phyloP scores from a whole-genome alignment of 2,797 vertebrate species.

The Micrastur ruficollis region DNA sequence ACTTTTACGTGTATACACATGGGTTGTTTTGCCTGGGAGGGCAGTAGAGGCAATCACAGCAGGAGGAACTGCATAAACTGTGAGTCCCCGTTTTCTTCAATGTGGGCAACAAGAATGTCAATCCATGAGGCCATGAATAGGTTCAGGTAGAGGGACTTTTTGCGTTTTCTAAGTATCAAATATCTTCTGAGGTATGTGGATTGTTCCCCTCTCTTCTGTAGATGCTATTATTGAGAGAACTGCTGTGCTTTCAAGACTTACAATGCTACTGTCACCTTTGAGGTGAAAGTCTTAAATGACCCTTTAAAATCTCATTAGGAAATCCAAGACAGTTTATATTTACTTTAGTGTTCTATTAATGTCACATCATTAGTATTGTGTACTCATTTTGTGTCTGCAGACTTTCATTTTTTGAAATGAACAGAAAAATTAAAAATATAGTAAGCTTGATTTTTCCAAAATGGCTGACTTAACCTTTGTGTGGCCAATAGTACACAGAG shows the following conservation, averaged over 20 bases:
- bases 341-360: background rate
- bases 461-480: background rate
- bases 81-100: background rate
- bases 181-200: background rate
- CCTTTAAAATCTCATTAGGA: background rate
- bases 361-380: background rate
- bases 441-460: background rate
- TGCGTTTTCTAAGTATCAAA: background rate
- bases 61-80: background rate
- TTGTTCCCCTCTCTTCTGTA: background rate
- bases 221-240: background rate
- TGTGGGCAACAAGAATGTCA: background rate
- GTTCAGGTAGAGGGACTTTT: background rate
- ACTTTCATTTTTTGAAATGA: background rate
- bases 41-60: background rate
- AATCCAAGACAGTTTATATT: background rate
- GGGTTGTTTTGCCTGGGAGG: background rate
- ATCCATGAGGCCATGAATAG: background rate
- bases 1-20: accelerated
- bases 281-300: background rate
- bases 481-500: background rate
- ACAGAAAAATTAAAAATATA: background rate
- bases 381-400: background rate
- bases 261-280: background rate
- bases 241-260: background rate